These are phyloP conservation scores for Dallia pectoralis DNA, from an alignment of 2,797 vertebrate species.

Conservation along the genomic window DNA sequence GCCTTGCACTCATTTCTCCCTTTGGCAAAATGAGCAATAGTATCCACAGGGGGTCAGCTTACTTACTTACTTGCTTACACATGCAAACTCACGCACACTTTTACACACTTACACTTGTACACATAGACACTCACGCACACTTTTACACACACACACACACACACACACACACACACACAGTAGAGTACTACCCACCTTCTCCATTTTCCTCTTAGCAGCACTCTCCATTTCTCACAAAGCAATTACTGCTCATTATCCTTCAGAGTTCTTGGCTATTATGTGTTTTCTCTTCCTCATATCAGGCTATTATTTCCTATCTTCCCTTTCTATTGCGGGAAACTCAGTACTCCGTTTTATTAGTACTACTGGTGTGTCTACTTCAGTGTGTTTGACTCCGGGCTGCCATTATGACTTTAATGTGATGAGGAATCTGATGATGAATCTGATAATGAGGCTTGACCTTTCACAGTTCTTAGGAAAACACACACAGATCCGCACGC, in stretches of 20 bases:
- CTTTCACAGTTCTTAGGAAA: not conserved
- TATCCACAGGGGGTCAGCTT: constrained; percentile 40
- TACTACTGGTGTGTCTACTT: not conserved
- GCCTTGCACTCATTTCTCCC: not conserved
- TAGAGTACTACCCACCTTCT: constrained; percentile 52
- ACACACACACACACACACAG: constrained; percentile 19
- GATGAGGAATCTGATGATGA: not conserved
- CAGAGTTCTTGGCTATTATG: constrained; percentile 60
- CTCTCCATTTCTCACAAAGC: constrained; percentile 59
- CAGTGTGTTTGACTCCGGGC: not conserved
- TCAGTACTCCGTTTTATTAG: constrained; percentile 3
- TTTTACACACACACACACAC: not conserved
- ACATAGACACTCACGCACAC: not conserved
- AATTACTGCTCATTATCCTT: constrained; percentile 71
- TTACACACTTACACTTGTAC: not conserved
- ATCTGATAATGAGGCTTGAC: not conserved
- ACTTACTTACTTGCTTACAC: constrained; percentile 15
- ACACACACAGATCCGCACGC: not conserved
- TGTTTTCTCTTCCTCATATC: constrained; percentile 38
- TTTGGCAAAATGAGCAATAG: constrained; percentile 61
- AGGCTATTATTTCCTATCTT: not conserved
- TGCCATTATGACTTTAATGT: no score
- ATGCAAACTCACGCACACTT: constrained; percentile 27
- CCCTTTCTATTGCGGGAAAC: not conserved
- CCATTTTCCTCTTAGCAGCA: constrained; percentile 54